Percentiles rank a stretch among this genome's conserved stretches.
Conservation (phyloP, 1,140 invertebrate species). For the Hyles vespertilio region DNA sequence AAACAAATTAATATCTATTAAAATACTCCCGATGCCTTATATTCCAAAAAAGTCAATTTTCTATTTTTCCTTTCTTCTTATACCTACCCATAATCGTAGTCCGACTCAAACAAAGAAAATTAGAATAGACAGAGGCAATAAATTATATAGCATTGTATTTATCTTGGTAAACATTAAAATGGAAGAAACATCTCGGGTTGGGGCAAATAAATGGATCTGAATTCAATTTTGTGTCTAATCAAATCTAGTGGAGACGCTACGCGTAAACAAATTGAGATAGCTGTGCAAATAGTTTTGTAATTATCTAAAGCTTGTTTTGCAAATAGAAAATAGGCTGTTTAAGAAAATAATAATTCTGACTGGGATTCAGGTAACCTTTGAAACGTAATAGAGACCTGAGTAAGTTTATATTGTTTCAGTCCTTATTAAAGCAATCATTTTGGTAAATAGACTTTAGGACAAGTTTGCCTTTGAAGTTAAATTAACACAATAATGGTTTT, state of each 20-base stretch:
- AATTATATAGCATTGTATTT: constrained; percentile 10
- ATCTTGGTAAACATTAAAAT: constrained; percentile 11
- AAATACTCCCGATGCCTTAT: too few species aligned
- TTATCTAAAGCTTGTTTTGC: constrained; percentile 2
- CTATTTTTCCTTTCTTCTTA: too few species aligned
- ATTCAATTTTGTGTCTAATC: not conserved
- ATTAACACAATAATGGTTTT: too few species aligned
- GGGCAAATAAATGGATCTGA: too few species aligned
- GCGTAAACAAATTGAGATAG: not conserved
- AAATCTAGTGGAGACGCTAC: constrained; percentile 12
- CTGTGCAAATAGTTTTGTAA: not conserved
- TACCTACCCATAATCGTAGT: too few species aligned
- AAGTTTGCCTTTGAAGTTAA: too few species aligned
- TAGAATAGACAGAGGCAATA: not conserved
- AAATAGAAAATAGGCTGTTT: not conserved
- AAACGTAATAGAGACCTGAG: not conserved
- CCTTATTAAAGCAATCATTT: too few species aligned
- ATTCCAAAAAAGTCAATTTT: too few species aligned
- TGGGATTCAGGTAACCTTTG: not conserved
- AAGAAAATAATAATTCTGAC: not conserved
- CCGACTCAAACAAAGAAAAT: not conserved
- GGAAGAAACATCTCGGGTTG: constrained; percentile 6
- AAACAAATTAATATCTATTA: too few species aligned
- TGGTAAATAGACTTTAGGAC: too few species aligned
- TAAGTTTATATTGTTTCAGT: too few species aligned